phyloP scores from a whole-genome alignment of 2,888 invertebrate species.

The Seira musarum region DNA sequence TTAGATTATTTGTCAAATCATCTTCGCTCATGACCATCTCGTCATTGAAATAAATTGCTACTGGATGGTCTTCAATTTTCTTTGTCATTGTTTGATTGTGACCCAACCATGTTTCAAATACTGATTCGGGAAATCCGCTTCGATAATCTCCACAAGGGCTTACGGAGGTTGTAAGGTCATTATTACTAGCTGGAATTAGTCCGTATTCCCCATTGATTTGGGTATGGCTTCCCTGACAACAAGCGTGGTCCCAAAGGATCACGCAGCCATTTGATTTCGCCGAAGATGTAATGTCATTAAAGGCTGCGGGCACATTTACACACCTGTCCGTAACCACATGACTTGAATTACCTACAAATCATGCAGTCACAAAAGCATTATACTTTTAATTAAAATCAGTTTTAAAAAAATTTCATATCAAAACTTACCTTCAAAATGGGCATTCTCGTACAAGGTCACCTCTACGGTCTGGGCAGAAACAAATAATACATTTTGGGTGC shows the following conservation, averaged over 20 bases:
- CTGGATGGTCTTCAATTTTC: constrained; percentile 45
- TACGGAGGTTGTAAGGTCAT: constrained; percentile 27
- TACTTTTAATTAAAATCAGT: too few relatives aligned
- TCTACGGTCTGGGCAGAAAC: too few relatives aligned
- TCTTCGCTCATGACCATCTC: constrained; percentile 28
- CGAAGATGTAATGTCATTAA: too few relatives aligned
- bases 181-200: neutral
- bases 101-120: constrained; percentile 47
- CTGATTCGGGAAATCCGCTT: constrained; percentile 18
- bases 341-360: too few relatives aligned
- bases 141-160: constrained; percentile 42
- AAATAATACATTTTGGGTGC: too few relatives aligned
- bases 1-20: constrained; percentile 23
- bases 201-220: neutral
- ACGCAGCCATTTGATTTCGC: constrained; percentile 20
- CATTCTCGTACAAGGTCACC: too few relatives aligned
- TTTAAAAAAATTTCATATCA: too few relatives aligned
- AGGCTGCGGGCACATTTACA: too few relatives aligned
- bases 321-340: too few relatives aligned
- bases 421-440: too few relatives aligned
- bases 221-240: constrained; percentile 33
- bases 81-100: constrained; percentile 41
- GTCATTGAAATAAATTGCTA: constrained; percentile 47
- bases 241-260: constrained; percentile 30
- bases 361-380: too few relatives aligned